Evolutionary conservation across 2,888 invertebrate species (phyloP), one percentile per base, ranked within the genome.

Genomic region (Ophraella communa): DNA sequence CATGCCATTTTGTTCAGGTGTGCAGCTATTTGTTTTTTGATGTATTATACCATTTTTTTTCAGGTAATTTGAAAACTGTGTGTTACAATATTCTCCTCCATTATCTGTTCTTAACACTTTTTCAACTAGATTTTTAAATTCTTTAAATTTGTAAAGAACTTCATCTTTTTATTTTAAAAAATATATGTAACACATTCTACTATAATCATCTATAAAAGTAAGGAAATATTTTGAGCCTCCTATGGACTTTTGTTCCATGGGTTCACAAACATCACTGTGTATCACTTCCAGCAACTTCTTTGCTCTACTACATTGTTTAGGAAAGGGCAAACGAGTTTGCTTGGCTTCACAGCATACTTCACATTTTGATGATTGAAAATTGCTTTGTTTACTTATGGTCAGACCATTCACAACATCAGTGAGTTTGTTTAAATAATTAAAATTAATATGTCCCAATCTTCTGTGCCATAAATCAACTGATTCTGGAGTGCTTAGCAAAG

Each of bases 131-230:
- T 45, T 20, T 67, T 76, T 74, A 35, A 76, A 77, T 18, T 73
- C 63, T 59, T 69, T 62, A 53, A 74, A 74, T 23, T 62, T 49
- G 18, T 68, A 54, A 47, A 65, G 64, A 3, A 68, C 73, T 58
- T 80, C 71, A n/a, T n/a, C 56, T 62, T 78, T 78, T 4, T 42
- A 52, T 62, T 74, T 77, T 7, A 78, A 23, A 47, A 76, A 73
- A 55, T 76, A 77, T 18, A 74, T 67, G 67, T 71, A 72, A 11
- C 56, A 57, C 71, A 71, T 74, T 52, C 72, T 62, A 10, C 70
- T 75, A 56, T 61, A 69, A 68, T 80, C 78, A 71, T 79, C 79
- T 0, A 76, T 66, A 56, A 80, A 78, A 0, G 74, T 65, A 1
- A 79, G 62, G 66, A 77, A 75, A 65, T 76, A 78, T 51, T 59